Conservation (phyloP, 2,888 invertebrate species). For the Lasioglossum villosulum region DNA sequence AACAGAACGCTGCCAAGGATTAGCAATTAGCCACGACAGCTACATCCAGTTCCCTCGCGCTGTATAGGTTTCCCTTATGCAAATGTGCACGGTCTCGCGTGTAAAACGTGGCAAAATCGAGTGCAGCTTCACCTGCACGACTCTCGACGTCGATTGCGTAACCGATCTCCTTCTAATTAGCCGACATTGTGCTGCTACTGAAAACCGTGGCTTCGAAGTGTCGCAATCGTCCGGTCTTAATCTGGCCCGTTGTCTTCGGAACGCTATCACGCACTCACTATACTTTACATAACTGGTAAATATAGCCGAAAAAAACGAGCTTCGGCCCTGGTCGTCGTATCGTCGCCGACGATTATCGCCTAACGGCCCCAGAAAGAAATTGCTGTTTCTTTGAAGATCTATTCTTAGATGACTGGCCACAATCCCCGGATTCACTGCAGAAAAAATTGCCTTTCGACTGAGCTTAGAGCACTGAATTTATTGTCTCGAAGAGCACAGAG, state of each 20-base stretch:
- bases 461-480: neutral
- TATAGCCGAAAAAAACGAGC: conserved; percentile 33
- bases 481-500: neutral
- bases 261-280: conserved; percentile 34
- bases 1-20: conserved; percentile 50
- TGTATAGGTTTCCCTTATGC: conserved; percentile 51
- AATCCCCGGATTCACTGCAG: neutral
- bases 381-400: neutral
- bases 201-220: conserved; percentile 35
- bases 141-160: conserved; percentile 46
- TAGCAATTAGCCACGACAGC: conserved; percentile 40
- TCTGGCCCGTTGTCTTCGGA: conserved; percentile 55
- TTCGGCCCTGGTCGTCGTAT: conserved; percentile 10
- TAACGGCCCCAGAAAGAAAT: conserved; percentile 4
- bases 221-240: conserved; percentile 55
- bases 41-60: conserved; percentile 29
- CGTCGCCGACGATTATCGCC: conserved; percentile 14
- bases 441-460: neutral
- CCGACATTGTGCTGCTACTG: conserved; percentile 47
- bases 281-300: conserved; percentile 62
- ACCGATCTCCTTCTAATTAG: conserved; percentile 62
- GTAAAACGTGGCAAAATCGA: conserved; percentile 14
- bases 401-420: neutral
- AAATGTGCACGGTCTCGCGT: conserved; percentile 20
- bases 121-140: conserved; percentile 22